phyloP scores from a whole-genome alignment of 2,888 invertebrate species.

The Sepiola atlantica region DNA sequence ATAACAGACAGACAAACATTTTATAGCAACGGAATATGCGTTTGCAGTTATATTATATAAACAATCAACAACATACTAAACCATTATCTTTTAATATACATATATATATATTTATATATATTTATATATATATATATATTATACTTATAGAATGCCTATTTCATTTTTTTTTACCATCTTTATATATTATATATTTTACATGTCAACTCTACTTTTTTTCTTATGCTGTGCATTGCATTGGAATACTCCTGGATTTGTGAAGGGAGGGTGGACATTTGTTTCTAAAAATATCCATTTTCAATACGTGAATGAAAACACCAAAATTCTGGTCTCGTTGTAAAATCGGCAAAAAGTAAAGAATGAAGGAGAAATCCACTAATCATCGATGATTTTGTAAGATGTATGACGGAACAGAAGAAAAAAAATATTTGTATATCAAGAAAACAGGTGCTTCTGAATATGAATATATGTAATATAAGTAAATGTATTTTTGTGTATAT shows the following conservation, averaged over 20 bases:
- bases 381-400: background rate
- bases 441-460: background rate
- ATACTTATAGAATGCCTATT: too few relatives aligned
- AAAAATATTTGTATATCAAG: background rate
- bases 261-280: background rate
- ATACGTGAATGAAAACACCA: background rate
- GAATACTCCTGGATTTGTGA: background rate
- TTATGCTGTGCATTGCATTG: background rate
- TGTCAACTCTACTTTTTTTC: background rate
- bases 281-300: background rate
- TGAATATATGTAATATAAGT: background rate
- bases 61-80: background rate
- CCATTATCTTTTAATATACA: background rate
- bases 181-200: too few relatives aligned
- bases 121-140: background rate
- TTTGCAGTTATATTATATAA: background rate
- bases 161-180: too few relatives aligned
- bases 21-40: background rate
- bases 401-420: background rate
- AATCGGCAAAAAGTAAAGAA: background rate
- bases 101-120: too few relatives aligned
- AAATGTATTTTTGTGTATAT: background rate
- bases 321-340: background rate
- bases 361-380: background rate
- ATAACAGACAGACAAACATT: background rate